A percentile compares a stretch with the other conserved stretches of the same genome.
phyloP scores from a whole-genome alignment of 2,797 vertebrate species.

The Gephyroberyx darwinii region DNA sequence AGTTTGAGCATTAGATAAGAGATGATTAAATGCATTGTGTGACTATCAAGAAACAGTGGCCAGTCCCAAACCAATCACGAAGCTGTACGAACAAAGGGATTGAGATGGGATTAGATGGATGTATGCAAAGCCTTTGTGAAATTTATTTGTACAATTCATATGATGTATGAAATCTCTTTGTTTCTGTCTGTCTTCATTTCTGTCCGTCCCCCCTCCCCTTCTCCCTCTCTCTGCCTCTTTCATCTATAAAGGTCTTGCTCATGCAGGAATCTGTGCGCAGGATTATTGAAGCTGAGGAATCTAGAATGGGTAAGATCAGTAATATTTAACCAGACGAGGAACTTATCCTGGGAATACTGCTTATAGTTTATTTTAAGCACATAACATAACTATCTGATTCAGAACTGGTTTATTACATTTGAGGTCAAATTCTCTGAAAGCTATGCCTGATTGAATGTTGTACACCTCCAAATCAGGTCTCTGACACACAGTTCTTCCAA shows the following conservation, averaged over 20 bases:
- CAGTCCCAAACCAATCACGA: constrained; percentile 12
- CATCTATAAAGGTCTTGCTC: constrained; percentile 87
- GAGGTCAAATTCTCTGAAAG: constrained; percentile 5
- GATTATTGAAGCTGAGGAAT: constrained; percentile 96
- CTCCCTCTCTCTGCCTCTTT: constrained; percentile 25
- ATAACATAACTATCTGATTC: constrained; percentile 20
- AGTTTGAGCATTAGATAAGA: constrained; percentile 9
- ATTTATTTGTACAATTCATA: constrained; percentile 51
- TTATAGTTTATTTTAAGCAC: constrained; percentile 35
- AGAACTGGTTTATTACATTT: constrained; percentile 9
- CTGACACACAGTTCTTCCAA: constrained; percentile 1
- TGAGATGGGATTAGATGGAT: constrained; percentile 48
- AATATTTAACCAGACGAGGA: constrained; percentile 22
- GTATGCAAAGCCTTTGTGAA: constrained; percentile 36
- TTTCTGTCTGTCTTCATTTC: constrained; percentile 28
- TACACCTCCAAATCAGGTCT: constrained; percentile 7
- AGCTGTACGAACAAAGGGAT: background rate
- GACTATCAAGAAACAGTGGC: constrained; percentile 33
- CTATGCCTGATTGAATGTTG: background rate
- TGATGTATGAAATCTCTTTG: constrained; percentile 49
- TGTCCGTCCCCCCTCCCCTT: background rate
- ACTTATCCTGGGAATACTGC: constrained; percentile 41
- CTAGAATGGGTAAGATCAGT: constrained; percentile 90
- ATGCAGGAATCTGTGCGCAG: constrained; percentile 98
- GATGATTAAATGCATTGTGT: constrained; percentile 14